Base-by-base conservation (phyloP, 2,797 vertebrate genomes). In the Chelon auratus region DNA sequence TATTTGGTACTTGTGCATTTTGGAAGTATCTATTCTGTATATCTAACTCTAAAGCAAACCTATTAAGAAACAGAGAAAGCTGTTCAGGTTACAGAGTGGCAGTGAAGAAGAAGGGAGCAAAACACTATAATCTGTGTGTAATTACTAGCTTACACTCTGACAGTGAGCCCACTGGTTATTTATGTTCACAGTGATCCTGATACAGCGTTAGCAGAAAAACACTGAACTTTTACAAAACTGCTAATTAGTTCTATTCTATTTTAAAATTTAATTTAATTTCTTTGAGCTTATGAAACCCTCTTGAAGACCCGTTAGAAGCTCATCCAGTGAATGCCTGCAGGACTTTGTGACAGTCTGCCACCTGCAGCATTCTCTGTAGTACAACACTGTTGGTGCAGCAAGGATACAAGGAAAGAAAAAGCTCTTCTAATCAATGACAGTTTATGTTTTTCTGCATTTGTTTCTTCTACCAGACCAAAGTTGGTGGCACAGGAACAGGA, bases 391-490 rank as follows among this genome's bases (percentile, higher is more conserved):
- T 14, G 52, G 1, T 43, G 40, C 43, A 39, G 8, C 13, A 43
- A 1, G 4, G 24, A 39, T 20, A 8, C 1, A 2, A 0, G 15
- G 20, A 10, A 1, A 47, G 26, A 12, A 33, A 13, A 22, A 39
- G 1, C 2, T 18, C 20, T n/a, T 22, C 10, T 5, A 12, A 17
- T 36, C 9, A 22, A 22, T 22, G 22, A 22, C 22, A 22, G 22
- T 22, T 55, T 15, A 2, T 33, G 4, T 13, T 42, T 75, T 50
- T 26, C 3, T 0, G 10, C 10, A 18, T 58, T 71, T 60, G 58
- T 39, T 18, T 0, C 91, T 55, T 18, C n/a, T 39, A 10, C 10
- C 87, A 99, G 97, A 96, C 96, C 68, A 99, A 98, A 91, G 97
- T 98, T 65, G 96, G 97, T 3, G 89, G 93, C 3, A 15, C 88